Base-by-base conservation (phyloP, 2,888 invertebrate species). In the Leptothorax acervorum region DNA sequence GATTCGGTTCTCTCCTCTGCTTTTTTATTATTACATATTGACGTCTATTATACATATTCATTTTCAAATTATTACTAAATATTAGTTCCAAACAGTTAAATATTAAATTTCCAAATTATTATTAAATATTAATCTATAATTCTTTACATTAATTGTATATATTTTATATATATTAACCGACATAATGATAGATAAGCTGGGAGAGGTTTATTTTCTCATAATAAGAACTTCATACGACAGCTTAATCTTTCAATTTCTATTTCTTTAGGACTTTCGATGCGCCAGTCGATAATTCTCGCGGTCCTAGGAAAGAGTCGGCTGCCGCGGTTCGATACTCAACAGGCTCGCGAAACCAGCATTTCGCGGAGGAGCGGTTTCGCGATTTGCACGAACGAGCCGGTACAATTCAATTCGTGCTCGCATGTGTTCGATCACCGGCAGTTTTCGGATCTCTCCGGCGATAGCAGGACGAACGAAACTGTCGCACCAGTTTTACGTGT, bases 291-390 rank as follows among this genome's bases (percentile, higher is more conserved):
- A 73, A 84, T 86, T 84, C 51, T 71, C 57, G 63, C 65, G 79
- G 51, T 73, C 11, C 11, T 74, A n/a, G 42, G 35, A 81, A 79
- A 71, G 68, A 66, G 39, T 12, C 76, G 53, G 48, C 45, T 23
- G 70, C 42, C 66, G 76, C 65, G 48, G 60, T n/a, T 53, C 85
- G 76, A 85, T 83, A 83, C 78, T 83, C 85, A 78, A 85, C 85
- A 78, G 83, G 83, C 78, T 83, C 71, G 83, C 65, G 75, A 84
- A 74, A 79, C 73, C 76, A 84, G 79, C 79, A 79, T 75, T 62
- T 60, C 82, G 79, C 51, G 57, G 55, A 83, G 53, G 78, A 68
- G 76, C 53, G 65, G 68, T 51, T 84, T 84, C 74, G 82, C 84
- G 82, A 82, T 84, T 84, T 73, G 74, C 66, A 71, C 81, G 31